These are phyloP conservation scores for Riparia riparia DNA, from an alignment of 2,113 vertebrate species.

Conservation along the genomic window DNA sequence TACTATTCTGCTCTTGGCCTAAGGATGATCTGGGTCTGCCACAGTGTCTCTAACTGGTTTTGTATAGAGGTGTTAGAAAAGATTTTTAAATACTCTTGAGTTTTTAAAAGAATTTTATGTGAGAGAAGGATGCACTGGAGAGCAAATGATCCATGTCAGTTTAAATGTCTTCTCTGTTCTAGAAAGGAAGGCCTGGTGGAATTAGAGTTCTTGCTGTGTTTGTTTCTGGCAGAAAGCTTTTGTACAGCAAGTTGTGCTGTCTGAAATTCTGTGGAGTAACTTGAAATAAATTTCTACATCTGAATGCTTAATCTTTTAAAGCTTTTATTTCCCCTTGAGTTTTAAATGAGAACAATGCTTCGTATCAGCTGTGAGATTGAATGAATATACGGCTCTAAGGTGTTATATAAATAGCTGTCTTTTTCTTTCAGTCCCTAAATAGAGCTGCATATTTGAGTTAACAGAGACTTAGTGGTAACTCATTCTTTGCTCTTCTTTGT, in stretches of 20 bases:
- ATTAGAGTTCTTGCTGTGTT: background rate
- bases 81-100: background rate
- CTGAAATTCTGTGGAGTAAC: background rate
- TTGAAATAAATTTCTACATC: background rate
- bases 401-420: background rate
- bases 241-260: background rate
- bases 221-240: background rate
- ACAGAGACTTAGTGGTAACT: background rate
- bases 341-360: background rate
- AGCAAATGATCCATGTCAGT: background rate
- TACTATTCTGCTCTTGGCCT: background rate
- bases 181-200: background rate
- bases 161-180: background rate
- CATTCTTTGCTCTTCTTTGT: slow-evolving; percentile 30
- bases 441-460: background rate
- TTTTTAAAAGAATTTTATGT: background rate
- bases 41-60: background rate
- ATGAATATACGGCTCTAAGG: background rate
- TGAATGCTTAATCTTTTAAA: background rate
- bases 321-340: background rate
- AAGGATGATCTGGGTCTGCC: background rate
- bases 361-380: background rate
- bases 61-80: background rate
- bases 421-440: background rate
- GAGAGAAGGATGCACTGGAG: background rate